Base-by-base conservation (phyloP, 2,113 vertebrate genomes). In the Pimephales promelas region DNA sequence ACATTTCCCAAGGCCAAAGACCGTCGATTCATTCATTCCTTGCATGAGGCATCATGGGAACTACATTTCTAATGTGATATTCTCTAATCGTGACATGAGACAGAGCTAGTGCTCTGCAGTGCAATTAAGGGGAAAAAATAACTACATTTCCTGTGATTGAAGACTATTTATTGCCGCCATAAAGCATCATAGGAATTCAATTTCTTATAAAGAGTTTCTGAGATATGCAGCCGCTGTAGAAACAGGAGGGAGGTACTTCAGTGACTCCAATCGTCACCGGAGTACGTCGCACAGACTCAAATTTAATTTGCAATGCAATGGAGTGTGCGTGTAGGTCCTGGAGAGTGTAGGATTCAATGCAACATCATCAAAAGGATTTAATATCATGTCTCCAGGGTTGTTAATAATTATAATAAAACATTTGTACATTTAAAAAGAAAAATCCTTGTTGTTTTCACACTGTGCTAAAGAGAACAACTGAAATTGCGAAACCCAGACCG, bases 61-160 rank as follows among this genome's bases (percentile, higher is more conserved):
- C 28, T 75, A 49, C 70, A 81, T 86, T 84, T 85, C 66, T 71
- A 66, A 66, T 40, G 26, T 31, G 26, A 34, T 45, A 14, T 45
- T 31, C 59, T 34, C 43, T 66, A 34, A 68, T 52, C 59, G 28
- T 70, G 97, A 92, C 93, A 98, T 97, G 68, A 98, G 94, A 92
- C 97, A 82, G 97, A 97, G 90, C 96, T 96, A 79, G 95, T 94
- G 92, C 97, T 96, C 96, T 98, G 92, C 52, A 3, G 62, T 49
- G 54, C 49, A 87, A 57, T 85, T 34, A 85, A 62, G 68, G 45
- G 34, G 20, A 3, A 36, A 47, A 80, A 28, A 84, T 54, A 83
- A 88, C 84, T 89, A 86, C 82, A 86, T 56, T 84, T 85, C 66
- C 75, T 77, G 49, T 49, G 62, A 77, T 47, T 83, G 36, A 62